These are phyloP conservation scores for Drosophila funebris DNA, from an alignment of 1,140 invertebrate genomes.

Conservation along the genomic window DNA sequence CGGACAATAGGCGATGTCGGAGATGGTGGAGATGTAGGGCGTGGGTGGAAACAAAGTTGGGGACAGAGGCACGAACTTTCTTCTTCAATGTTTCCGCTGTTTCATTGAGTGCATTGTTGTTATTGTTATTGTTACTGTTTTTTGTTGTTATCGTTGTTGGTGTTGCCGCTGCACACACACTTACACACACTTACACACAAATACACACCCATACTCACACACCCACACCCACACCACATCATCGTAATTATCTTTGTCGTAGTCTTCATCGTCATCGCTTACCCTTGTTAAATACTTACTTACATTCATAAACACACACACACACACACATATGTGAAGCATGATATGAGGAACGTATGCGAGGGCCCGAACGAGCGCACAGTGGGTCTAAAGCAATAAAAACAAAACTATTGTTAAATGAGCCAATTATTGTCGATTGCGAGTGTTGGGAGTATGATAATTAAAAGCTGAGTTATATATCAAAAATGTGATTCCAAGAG, in stretches of 20 bases:
- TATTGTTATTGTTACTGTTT: constrained; percentile 43
- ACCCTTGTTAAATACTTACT: constrained; percentile 39
- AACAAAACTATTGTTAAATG: not conserved
- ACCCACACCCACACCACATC: no score
- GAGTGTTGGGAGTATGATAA: no score
- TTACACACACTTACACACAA: no score
- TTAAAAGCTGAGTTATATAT: no score
- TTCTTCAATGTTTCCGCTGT: constrained; percentile 59
- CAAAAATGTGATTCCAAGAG: no score
- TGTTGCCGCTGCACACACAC: constrained; percentile 41
- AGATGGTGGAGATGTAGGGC: constrained; percentile 15
- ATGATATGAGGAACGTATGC: not conserved
- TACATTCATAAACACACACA: not conserved
- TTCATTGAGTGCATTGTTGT: constrained; percentile 53
- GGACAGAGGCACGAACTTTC: constrained; percentile 63
- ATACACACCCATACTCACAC: no score
- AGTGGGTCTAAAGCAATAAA: not conserved
- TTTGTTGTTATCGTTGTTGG: constrained; percentile 25
- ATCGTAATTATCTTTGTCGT: constrained; percentile 31
- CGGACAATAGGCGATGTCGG: constrained; percentile 44
- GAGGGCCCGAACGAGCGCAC: not conserved
- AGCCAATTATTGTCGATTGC: not conserved
- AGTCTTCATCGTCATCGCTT: constrained; percentile 35
- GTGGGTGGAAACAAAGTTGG: constrained; percentile 26
- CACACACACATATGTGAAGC: not conserved